Evolutionary conservation across 2,888 invertebrate species (phyloP).

Genomic region (Ditula angustiorana): DNA sequence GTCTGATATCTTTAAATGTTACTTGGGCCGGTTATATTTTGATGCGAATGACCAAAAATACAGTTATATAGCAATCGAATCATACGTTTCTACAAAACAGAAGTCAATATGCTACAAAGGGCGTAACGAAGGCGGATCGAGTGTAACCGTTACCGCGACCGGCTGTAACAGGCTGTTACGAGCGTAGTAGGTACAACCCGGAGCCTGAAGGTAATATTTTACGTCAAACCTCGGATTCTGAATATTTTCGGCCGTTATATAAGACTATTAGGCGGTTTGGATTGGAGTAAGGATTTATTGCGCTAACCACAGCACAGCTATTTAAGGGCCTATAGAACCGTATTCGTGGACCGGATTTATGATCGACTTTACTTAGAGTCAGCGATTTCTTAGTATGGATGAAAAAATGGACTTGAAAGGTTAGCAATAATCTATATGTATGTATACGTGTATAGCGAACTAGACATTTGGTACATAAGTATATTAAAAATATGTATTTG

Average conservation of each 20-base stretch:
- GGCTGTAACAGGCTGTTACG: no score
- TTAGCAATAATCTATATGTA: neutral
- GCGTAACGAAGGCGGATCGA: no score
- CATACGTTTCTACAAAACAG: no score
- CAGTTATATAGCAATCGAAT: no score
- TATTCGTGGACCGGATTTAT: constrained; percentile 24
- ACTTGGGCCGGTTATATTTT: no score
- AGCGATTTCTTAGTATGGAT: constrained; percentile 11
- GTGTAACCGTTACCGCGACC: no score
- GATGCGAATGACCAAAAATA: no score
- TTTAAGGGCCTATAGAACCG: constrained; percentile 36
- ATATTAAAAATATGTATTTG: no score
- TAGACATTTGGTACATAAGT: no score
- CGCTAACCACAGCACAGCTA: constrained; percentile 45
- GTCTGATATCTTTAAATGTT: no score
- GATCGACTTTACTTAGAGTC: constrained; percentile 23
- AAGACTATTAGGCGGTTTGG: constrained; percentile 44
- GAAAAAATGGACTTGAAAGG: neutral
- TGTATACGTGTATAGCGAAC: no score
- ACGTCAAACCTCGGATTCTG: constrained; percentile 47
- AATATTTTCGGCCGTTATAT: constrained; percentile 44
- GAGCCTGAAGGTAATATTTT: constrained; percentile 47
- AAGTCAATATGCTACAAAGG: no score
- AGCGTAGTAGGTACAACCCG: neutral
- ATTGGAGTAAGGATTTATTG: constrained; percentile 51